phyloP scores from a whole-genome alignment of 1,140 invertebrate genomes.

The Sycobia sp. region DNA sequence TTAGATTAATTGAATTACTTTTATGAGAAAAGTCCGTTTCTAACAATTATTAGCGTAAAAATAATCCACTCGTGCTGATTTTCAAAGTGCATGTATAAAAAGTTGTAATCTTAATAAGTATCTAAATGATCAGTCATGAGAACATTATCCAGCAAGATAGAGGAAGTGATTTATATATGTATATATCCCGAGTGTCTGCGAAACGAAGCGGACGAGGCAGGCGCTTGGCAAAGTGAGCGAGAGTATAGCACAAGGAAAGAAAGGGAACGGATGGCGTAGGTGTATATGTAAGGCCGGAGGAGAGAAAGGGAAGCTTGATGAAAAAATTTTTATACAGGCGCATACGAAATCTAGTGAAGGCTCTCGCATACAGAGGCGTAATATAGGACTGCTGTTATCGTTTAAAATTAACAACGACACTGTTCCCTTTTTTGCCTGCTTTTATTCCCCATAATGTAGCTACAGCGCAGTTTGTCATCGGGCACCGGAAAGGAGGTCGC shows the following conservation, averaged over 20 bases:
- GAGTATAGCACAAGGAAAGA: conserved; percentile 1
- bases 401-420: too few species aligned
- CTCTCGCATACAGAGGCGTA: not conserved
- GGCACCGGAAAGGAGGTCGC: too few species aligned
- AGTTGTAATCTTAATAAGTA: too few species aligned
- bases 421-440: too few species aligned
- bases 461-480: too few species aligned
- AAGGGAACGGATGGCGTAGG: conserved; percentile 30
- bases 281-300: conserved; percentile 5
- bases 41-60: too few species aligned
- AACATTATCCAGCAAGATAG: not conserved
- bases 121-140: too few species aligned
- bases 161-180: conserved; percentile 1
- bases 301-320: conserved; percentile 18
- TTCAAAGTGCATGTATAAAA: too few species aligned
- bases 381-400: not conserved
- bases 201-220: conserved; percentile 16
- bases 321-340: conserved; percentile 30
- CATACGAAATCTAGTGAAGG: conserved; percentile 25
- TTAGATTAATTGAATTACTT: too few species aligned
- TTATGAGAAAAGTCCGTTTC: too few species aligned
- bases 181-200: not conserved
- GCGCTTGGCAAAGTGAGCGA: conserved; percentile 15
- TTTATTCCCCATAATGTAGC: too few species aligned
- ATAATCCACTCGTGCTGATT: too few species aligned